Evolutionary conservation across 2,797 vertebrate genomes (phyloP).

Genomic region (Muscicapa striata): DNA sequence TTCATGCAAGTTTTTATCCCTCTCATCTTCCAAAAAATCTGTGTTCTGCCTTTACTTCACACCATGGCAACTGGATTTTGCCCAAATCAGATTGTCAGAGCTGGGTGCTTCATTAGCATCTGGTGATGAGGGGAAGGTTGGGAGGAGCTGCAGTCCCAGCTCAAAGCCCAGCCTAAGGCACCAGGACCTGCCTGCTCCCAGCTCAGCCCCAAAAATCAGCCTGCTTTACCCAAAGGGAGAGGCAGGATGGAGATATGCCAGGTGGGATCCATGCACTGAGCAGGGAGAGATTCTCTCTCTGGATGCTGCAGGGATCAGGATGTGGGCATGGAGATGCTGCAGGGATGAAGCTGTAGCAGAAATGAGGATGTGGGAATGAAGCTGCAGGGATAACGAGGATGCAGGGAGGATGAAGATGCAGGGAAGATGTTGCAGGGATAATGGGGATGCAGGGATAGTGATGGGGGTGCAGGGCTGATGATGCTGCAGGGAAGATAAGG

Average conservation of each 20-base stretch:
- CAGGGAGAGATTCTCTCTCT: background rate
- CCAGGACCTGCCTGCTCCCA: background rate
- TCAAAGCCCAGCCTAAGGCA: background rate
- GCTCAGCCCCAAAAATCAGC: background rate
- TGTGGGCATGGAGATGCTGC: background rate
- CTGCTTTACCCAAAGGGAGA: background rate
- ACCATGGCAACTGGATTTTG: fast-evolving
- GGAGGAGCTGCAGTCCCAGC: background rate
- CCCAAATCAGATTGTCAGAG: background rate
- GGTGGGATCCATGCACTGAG: background rate
- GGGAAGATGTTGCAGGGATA: background rate
- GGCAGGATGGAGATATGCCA: background rate
- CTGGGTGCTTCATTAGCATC: background rate
- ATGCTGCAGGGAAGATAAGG: background rate
- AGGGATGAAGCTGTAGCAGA: background rate
- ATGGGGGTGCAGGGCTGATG: background rate
- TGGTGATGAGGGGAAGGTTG: background rate
- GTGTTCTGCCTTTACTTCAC: background rate
- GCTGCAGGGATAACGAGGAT: background rate
- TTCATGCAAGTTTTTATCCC: background rate
- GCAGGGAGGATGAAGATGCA: background rate
- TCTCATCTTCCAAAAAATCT: background rate
- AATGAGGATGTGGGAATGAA: background rate
- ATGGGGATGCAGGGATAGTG: background rate
- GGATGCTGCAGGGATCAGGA: background rate